These are phyloP conservation scores for Morone chrysops DNA, from an alignment of 2,113 vertebrate genomes.

Conservation along the genomic window DNA sequence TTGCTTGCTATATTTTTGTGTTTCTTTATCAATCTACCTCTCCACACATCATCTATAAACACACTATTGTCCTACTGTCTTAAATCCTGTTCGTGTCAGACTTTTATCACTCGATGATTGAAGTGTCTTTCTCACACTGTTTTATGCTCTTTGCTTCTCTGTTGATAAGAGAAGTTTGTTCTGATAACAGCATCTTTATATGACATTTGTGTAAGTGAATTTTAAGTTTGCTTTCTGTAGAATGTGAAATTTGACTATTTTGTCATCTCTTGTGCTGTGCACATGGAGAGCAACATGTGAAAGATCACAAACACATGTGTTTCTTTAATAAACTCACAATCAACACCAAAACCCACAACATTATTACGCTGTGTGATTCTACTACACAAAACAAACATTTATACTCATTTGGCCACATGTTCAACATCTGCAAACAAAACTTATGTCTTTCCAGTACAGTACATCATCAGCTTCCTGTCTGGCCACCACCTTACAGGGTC, in stretches of 20 bases:
- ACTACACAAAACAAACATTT: background rate
- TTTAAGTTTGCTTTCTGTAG: background rate
- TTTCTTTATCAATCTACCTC: background rate
- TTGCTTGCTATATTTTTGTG: background rate
- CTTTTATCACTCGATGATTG: conserved; percentile 16
- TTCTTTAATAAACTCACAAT: background rate
- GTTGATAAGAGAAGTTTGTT: background rate
- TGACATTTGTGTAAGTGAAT: background rate
- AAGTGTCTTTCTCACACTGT: conserved; percentile 33
- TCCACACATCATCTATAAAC: background rate
- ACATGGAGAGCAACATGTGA: background rate
- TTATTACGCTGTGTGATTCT: background rate
- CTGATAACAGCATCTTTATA: background rate
- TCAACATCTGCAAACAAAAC: conserved; percentile 12
- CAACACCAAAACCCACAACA: background rate
- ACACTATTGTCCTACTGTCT: background rate
- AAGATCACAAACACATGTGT: background rate
- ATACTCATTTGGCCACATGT: background rate
- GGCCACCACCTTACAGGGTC: conserved; percentile 23
- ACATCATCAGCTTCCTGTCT: conserved; percentile 32
- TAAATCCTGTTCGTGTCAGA: conserved; percentile 27
- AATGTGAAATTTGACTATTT: background rate
- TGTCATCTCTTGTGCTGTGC: background rate
- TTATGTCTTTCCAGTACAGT: conserved; percentile 15
- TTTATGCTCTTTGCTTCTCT: conserved; percentile 4